Percentiles rank a stretch among this genome's conserved stretches.
Evolutionary conservation across 2,113 vertebrate species (phyloP).

Genomic region (Ochotona curzoniae): DNA sequence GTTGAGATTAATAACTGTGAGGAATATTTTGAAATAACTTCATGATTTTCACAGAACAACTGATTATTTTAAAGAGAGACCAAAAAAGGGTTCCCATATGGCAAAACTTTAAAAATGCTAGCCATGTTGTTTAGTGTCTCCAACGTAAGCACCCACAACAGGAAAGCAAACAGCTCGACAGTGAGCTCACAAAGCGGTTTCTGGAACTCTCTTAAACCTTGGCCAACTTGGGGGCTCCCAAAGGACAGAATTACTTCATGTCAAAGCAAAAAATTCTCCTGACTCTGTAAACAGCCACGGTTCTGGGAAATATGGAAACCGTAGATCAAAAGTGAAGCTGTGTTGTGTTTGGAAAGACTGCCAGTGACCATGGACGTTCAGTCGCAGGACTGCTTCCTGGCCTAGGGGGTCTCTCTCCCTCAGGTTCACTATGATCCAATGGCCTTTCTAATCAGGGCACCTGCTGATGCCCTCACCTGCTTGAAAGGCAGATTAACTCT

Average conservation of each 20-base stretch:
- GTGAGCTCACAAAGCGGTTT: slow-evolving; percentile 47
- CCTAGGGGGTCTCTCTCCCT: neutral
- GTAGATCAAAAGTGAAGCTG: neutral
- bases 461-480: neutral
- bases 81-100: slow-evolving; percentile 10
- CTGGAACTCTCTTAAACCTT: slow-evolving; percentile 67
- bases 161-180: slow-evolving; percentile 60
- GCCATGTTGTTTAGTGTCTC: neutral
- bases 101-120: neutral
- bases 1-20: neutral
- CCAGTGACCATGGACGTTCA: fast-evolving
- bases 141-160: slow-evolving; percentile 65
- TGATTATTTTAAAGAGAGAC: neutral
- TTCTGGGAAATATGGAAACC: slow-evolving; percentile 66
- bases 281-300: slow-evolving; percentile 63
- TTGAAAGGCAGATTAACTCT: neutral
- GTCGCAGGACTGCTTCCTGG: neutral
- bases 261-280: slow-evolving; percentile 67
- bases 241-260: slow-evolving; percentile 73
- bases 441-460: slow-evolving; percentile 33
- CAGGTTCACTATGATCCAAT: neutral
- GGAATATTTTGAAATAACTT: slow-evolving; percentile 7
- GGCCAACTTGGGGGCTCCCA: slow-evolving; percentile 68
- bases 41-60: slow-evolving; percentile 2
- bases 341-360: slow-evolving; percentile 46